A percentile compares a stretch with the other conserved stretches of the same genome.
Evolutionary conservation across 2,888 invertebrate genomes (phyloP).

Genomic region (Lissonota sp.): DNA sequence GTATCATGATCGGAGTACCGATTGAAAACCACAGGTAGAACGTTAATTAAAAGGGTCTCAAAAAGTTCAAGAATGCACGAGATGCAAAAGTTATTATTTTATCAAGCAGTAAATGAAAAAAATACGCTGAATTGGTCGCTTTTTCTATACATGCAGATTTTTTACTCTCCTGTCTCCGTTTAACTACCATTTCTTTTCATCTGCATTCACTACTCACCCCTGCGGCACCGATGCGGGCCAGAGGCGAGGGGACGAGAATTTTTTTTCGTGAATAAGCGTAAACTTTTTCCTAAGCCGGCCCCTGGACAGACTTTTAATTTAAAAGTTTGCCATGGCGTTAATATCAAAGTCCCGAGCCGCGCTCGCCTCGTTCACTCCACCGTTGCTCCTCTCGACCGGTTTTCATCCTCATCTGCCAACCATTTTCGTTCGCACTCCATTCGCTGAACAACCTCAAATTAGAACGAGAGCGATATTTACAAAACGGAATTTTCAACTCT

Average conservation of each 20-base stretch:
- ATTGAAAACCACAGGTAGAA: too few species aligned
- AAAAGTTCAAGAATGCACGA: too few species aligned
- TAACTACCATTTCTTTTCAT: constrained; percentile 15
- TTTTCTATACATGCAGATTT: too few species aligned
- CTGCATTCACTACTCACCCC: constrained; percentile 32
- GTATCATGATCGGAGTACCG: too few species aligned
- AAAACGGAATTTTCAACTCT: constrained; percentile 39
- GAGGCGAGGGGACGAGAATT: background rate
- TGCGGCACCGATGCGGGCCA: background rate
- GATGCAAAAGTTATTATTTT: too few species aligned
- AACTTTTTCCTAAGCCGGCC: constrained; percentile 54
- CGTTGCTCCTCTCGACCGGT: background rate
- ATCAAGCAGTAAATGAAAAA: too few species aligned
- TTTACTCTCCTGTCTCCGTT: too few species aligned
- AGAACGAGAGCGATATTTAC: constrained; percentile 48
- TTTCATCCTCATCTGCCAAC: constrained; percentile 38
- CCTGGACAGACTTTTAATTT: constrained; percentile 61
- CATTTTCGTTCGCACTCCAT: constrained; percentile 51
- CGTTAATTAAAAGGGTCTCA: too few species aligned
- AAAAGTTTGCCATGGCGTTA: constrained; percentile 59
- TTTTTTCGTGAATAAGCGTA: constrained; percentile 49
- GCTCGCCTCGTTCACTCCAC: background rate
- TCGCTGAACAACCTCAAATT: constrained; percentile 45
- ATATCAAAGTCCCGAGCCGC: constrained; percentile 53
- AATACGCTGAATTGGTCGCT: too few species aligned